Conservation (phyloP, 2,888 invertebrate species). For the Bimastos eiseni region DNA sequence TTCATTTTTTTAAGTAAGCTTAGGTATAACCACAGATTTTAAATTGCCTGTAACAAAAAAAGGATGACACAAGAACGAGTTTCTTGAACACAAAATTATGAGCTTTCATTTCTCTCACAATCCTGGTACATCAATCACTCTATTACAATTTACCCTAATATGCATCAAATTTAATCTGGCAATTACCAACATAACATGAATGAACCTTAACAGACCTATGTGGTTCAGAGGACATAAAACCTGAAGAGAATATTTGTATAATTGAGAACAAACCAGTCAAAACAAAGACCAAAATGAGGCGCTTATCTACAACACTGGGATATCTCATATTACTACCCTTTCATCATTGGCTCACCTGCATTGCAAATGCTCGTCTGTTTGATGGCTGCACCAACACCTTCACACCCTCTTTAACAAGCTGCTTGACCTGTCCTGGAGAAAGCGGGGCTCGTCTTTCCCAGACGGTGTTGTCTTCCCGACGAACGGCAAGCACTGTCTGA, state of each 20-base stretch:
- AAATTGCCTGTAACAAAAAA: not conserved
- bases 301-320: not conserved
- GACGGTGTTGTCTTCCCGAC: conserved; percentile 66
- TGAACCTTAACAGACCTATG: not conserved
- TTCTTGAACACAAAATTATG: not conserved
- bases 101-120: too few species aligned
- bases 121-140: too few species aligned
- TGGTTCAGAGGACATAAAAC: not conserved
- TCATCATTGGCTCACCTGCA: conserved; percentile 70
- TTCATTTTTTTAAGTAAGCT: not conserved
- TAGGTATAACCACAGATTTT: not conserved
- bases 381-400: conserved; percentile 94
- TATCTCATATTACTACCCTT: not conserved
- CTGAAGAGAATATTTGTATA: not conserved
- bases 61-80: not conserved
- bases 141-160: too few species aligned
- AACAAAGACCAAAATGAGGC: not conserved
- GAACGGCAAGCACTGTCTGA: conserved; percentile 49
- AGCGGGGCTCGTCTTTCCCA: conserved; percentile 84
- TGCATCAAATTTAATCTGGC: not conserved
- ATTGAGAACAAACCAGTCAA: not conserved
- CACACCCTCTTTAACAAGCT: conserved; percentile 84
- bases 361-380: conserved; percentile 94
- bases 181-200: not conserved
- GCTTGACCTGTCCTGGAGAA: conserved; percentile 85